These are phyloP conservation scores for Papilio helenus DNA, from an alignment of 1,140 invertebrate species.

Conservation along the genomic window DNA sequence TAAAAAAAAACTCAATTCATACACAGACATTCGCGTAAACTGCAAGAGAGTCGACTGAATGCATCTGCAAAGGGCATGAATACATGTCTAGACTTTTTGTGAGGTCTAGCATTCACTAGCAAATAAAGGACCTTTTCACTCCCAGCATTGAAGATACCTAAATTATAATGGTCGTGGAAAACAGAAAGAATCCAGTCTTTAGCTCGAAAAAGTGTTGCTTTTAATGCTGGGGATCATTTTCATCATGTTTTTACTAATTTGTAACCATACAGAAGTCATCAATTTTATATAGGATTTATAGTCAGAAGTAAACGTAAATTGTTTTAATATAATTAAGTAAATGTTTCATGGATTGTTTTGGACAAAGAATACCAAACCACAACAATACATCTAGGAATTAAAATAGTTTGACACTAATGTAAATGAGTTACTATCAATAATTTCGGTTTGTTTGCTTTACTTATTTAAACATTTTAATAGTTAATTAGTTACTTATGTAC, in stretches of 20 bases:
- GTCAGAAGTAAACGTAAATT: too few species aligned
- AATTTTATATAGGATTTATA: background rate
- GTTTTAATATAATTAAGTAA: too few species aligned
- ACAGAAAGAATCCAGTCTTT: background rate
- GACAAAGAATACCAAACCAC: too few species aligned
- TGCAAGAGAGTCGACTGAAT: background rate
- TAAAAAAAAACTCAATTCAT: background rate
- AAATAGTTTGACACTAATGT: too few species aligned
- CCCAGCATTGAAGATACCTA: background rate
- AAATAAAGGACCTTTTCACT: constrained; percentile 21
- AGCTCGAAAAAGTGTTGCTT: background rate
- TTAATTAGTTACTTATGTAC: too few species aligned
- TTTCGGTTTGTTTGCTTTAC: background rate
- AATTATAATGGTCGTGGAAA: constrained; percentile 17
- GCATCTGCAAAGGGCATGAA: constrained; percentile 10
- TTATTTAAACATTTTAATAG: background rate
- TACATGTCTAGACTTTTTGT: constrained; percentile 24
- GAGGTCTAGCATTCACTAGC: background rate
- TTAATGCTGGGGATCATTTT: background rate
- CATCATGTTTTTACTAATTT: background rate
- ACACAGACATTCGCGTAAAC: background rate
- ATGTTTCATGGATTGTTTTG: too few species aligned
- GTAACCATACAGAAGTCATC: background rate
- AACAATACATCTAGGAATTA: too few species aligned
- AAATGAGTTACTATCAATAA: background rate